Conservation (phyloP, 1,140 invertebrate genomes). For the Drosophila ananassae region DNA sequence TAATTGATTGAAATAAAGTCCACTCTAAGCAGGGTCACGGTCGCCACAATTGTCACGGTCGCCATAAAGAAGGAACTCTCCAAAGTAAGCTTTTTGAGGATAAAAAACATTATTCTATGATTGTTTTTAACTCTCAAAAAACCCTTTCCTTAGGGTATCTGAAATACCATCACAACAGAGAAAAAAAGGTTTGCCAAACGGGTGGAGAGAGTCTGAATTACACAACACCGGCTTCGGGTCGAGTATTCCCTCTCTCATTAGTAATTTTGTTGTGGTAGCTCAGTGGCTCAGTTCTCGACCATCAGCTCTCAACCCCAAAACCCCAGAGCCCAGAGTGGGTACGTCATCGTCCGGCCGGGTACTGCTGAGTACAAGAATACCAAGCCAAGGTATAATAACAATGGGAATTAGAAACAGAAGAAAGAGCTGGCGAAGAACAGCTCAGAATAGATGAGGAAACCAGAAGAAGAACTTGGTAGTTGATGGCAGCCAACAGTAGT, state of each 20-base stretch:
- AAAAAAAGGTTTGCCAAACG: neutral
- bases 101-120: neutral
- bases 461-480: conserved; percentile 8
- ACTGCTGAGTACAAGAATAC: conserved; percentile 35
- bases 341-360: conserved; percentile 30
- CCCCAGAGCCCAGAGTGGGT: conserved; percentile 7
- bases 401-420: conserved; percentile 23
- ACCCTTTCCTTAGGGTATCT: neutral
- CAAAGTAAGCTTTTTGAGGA: too few relatives aligned
- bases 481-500: conserved; percentile 7
- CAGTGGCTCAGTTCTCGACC: conserved; percentile 2
- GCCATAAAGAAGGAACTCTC: neutral
- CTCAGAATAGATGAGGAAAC: conserved; percentile 11
- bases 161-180: neutral
- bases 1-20: neutral
- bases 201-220: conserved; percentile 15
- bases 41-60: neutral
- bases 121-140: neutral
- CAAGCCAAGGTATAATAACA: conserved; percentile 31
- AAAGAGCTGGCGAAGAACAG: conserved; percentile 13
- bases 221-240: conserved; percentile 12
- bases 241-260: conserved; percentile 24
- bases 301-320: neutral
- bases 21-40: neutral
- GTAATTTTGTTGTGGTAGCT: conserved; percentile 44